These are phyloP conservation scores for Crambe crambe DNA, from an alignment of 37 sponge, comb jelly and placozoan species.

Conservation along the genomic window DNA sequence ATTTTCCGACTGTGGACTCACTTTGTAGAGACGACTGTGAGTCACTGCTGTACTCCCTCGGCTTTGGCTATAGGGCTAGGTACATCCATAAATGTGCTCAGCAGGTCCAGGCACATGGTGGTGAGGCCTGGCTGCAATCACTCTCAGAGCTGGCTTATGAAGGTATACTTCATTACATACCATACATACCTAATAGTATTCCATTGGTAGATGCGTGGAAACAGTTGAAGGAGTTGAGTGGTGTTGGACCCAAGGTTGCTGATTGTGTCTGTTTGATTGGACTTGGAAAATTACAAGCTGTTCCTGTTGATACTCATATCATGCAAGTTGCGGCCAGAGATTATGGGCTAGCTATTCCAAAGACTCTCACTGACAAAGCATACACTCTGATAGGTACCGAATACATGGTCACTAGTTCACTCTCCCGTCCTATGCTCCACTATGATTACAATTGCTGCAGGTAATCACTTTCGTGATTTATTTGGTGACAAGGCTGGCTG, in stretches of 20 bases:
- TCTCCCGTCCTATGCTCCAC: no score
- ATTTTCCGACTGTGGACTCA: constrained; percentile 62
- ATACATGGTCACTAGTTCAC: background rate
- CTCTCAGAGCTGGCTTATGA: constrained; percentile 4
- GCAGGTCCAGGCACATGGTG: constrained; percentile 25
- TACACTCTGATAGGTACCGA: constrained; percentile 53
- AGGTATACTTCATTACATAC: background rate
- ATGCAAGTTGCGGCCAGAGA: constrained; percentile 68
- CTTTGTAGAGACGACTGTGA: constrained; percentile 56
- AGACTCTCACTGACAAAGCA: constrained; percentile 19
- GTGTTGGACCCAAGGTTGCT: constrained; percentile 92
- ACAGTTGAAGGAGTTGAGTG: constrained; percentile 67
- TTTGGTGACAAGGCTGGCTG: constrained; percentile 87
- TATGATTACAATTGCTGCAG: constrained; percentile 16
- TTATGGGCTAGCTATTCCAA: constrained; percentile 54
- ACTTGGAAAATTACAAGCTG: constrained; percentile 81
- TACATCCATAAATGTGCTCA: constrained; percentile 59
- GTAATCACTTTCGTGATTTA: constrained; percentile 67
- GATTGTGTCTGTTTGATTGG: constrained; percentile 96
- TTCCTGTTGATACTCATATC: constrained; percentile 95
- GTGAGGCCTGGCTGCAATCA: constrained; percentile 24
- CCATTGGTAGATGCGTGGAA: constrained; percentile 43
- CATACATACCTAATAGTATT: no score
- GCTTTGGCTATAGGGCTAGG: constrained; percentile 94
- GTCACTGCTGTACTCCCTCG: constrained; percentile 59